Evolutionary conservation across 2,113 vertebrate genomes (phyloP), one percentile per base, ranked within the genome.

Genomic region (Rhea pennata): DNA sequence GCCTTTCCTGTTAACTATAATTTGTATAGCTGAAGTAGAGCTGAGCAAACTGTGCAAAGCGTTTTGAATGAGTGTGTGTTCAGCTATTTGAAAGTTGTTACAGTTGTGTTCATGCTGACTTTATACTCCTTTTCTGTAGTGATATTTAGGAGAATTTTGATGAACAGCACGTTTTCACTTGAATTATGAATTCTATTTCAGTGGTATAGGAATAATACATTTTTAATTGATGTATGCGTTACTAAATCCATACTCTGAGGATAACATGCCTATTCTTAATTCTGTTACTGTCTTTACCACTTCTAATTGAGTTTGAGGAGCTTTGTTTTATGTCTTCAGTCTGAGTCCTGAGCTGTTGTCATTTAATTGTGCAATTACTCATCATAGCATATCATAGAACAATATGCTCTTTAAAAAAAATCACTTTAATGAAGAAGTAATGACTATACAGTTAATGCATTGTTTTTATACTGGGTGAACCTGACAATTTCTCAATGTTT

Each of bases 311-410:
- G 14, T 88, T 86, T 69, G 36, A 59, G n/a, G 36, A 59, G 46
- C 36, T 93, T 93, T 90, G 79, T 78, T 90, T 92, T 16, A 70
- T 58, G 51, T 81, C 58, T 82, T 91, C 79, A 85, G 42, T 90
- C 75, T 70, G 72, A 76, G 66, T 83, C 48, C 42, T 90, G 59
- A 67, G 40, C 56, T 86, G 46, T 64, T 92, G 83, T 51, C 54
- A 65, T 88, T 72, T 46, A 40, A 53, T 79, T 84, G 77, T 82
- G 51, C 74, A 69, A 71, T 91, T 94, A 73, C 6, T 16, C 46
- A 88, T 77, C 36, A 23, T 1, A 50, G 46, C 13, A 67, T 50
- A 62, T 67, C 24, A 36, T 1, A 77, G 40, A 51, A 64, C 84
- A 74, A 31, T 11, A 84, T 15, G 16, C 26, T 62, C 10, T 88